These are phyloP conservation scores for Helicoverpa zea DNA, from an alignment of 1,140 invertebrate genomes.

Conservation along the genomic window DNA sequence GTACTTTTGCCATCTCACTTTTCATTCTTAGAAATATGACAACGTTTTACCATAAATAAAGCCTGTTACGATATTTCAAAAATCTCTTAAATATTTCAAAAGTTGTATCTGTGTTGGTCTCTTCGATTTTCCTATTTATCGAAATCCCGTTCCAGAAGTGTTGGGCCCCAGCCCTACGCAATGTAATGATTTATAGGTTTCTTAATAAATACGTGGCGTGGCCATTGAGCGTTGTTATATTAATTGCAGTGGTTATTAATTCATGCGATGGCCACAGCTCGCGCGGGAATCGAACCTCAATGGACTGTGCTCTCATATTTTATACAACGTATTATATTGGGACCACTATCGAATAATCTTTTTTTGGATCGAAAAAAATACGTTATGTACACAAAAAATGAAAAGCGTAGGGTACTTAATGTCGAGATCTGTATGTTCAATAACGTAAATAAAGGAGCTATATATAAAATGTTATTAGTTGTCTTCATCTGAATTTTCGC, in stretches of 20 bases:
- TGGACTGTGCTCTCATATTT: neutral
- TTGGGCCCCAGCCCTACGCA: conserved; percentile 29
- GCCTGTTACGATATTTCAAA: too few species aligned
- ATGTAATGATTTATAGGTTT: conserved; percentile 71
- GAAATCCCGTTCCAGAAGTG: neutral
- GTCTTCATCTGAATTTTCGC: too few species aligned
- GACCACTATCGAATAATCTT: neutral
- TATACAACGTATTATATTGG: neutral
- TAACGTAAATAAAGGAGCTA: too few species aligned
- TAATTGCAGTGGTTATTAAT: conserved; percentile 73
- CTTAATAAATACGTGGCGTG: conserved; percentile 75
- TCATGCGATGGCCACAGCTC: conserved; percentile 40
- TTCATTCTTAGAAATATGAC: too few species aligned
- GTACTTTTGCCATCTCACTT: neutral
- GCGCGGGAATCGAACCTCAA: neutral
- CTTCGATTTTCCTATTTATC: neutral
- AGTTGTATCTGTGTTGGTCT: neutral
- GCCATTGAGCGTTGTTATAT: conserved; percentile 65
- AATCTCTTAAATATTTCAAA: too few species aligned
- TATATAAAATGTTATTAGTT: too few species aligned
- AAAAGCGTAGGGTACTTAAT: too few species aligned
- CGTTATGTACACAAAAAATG: too few species aligned
- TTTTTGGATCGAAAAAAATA: neutral
- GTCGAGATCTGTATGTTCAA: too few species aligned
- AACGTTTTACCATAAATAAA: too few species aligned